Base-by-base conservation (phyloP, 2,888 invertebrate species). In the Nezara viridula region DNA sequence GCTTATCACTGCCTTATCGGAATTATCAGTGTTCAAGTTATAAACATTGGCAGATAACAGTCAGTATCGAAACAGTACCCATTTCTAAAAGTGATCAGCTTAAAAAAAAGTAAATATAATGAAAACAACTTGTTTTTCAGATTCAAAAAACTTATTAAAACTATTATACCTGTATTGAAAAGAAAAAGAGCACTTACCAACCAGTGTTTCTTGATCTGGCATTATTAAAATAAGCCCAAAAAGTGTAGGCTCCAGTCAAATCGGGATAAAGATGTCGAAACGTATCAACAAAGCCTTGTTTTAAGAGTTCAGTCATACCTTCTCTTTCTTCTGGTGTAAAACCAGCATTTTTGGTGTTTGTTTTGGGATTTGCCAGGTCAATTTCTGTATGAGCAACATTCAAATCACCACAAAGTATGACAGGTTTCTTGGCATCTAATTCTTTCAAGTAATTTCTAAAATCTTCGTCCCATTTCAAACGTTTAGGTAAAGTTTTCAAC, bases 311-410 rank as follows among this genome's bases (percentile, higher is more conserved):
- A 0, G 96, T 96, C 96, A 99, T 97, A 37, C 97, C 98, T 19
- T 97, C 96, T 52, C 99, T 94, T 93, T 99, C 99, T 92, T 99
- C 97, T 90, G 95, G 95, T 0, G 99, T 99, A 92, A 99, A 99
- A 7, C 99, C 99, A 49, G 99, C 98, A 92, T 96, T 98, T 93
- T 96, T 97, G 91, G 95, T 96, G 92, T 99, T 99, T 0, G 96
- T 94, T 93, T 98, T 98, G 0, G 99, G 99, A 94, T 99, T 99
- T 7, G 96, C 95, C 92, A 99, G 94, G 94, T 99, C 98, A 92
- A 99, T 98, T 94, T 98, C 98, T 91, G 95, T 93, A 93, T 99
- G 99, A 37, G 99, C 96, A 16, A 99, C 99, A 93, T 99, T 99
- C 95, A 99, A 96, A 93, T 99, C 99, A 0, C 99, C 99, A 92